These are phyloP conservation scores for Trichechus manatus DNA, from an alignment of 2,113 vertebrate genomes.

Conservation along the genomic window DNA sequence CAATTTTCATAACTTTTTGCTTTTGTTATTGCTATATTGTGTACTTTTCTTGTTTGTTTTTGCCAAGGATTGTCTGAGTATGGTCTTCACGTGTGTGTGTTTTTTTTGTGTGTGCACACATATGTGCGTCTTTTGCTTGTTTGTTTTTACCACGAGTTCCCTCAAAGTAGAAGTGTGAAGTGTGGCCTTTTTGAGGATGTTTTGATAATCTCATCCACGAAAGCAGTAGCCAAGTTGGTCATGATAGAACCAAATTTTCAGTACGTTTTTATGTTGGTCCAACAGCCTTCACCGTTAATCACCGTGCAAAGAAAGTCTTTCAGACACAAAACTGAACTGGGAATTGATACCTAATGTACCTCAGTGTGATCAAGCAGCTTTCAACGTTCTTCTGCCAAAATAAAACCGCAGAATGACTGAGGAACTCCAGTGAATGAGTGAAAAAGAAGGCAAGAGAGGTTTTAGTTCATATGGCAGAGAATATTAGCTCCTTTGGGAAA, in stretches of 20 bases:
- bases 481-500: not conserved
- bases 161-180: not conserved
- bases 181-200: not conserved
- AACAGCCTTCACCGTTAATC: not conserved
- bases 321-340: not conserved
- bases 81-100: not conserved
- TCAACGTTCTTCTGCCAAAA: not conserved
- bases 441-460: not conserved
- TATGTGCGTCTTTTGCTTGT: not conserved
- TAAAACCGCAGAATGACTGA: not conserved
- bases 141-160: conserved; percentile 1
- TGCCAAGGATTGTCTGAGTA: not conserved
- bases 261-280: not conserved
- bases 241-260: not conserved
- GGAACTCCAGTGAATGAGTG: not conserved
- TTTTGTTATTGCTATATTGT: not conserved
- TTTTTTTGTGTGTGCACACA: not conserved
- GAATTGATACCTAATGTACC: not conserved
- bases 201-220: not conserved
- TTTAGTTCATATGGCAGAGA: not conserved
- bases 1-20: not conserved
- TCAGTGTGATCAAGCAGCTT: not conserved
- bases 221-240: not conserved
- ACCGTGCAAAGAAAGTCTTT: not conserved
- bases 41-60: not conserved